These are phyloP conservation scores for Scolopax rusticola DNA, from an alignment of 2,797 vertebrate genomes.

Conservation along the genomic window DNA sequence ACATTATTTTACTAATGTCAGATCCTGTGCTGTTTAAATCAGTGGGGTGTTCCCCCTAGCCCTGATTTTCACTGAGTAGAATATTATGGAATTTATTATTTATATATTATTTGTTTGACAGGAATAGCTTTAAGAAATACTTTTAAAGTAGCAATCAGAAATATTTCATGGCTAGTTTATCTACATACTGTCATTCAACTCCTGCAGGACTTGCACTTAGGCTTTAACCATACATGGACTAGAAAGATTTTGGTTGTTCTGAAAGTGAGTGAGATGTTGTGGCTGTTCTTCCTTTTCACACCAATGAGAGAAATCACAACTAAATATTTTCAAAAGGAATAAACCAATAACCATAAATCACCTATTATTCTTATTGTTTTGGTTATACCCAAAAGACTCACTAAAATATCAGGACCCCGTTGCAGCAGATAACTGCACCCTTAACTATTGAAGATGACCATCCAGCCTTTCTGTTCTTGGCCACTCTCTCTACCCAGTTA, in stretches of 20 bases:
- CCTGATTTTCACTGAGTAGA: neutral
- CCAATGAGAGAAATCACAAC: neutral
- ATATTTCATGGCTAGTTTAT: neutral
- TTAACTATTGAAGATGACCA: neutral
- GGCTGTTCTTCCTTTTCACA: neutral
- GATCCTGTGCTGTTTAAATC: neutral
- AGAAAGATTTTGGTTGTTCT: neutral
- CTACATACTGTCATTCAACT: neutral
- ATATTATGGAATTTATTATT: neutral
- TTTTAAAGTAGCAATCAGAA: neutral
- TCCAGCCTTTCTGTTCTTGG: neutral
- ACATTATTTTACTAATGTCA: conserved; percentile 4
- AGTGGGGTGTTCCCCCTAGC: fast-evolving
- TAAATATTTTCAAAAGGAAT: neutral
- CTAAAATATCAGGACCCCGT: neutral
- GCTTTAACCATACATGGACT: neutral
- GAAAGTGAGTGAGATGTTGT: neutral
- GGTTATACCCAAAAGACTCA: neutral
- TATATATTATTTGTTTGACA: neutral
- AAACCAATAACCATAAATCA: neutral
- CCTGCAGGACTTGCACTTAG: neutral
- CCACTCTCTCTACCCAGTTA: neutral
- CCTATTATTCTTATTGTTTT: neutral
- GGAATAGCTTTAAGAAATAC: neutral
- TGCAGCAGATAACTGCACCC: neutral